A percentile compares a stretch with the other conserved stretches of the same genome.
phyloP scores from a whole-genome alignment of 2,113 vertebrate genomes.

The cat (Felis catus) region DNA sequence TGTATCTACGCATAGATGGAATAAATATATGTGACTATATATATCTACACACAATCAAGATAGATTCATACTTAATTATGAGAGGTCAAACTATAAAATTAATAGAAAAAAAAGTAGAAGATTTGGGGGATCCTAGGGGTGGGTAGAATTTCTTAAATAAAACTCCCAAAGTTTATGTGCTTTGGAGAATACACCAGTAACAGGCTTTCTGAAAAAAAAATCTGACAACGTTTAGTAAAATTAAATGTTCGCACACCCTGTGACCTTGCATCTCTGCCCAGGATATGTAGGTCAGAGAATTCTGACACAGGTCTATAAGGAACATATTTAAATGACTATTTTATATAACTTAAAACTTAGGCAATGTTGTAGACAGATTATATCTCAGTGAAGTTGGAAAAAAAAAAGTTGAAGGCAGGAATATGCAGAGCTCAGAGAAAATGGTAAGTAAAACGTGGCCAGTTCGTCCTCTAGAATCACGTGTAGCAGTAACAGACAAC shows the following conservation, averaged over 20 bases:
- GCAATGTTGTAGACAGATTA: background rate
- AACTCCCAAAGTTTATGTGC: background rate
- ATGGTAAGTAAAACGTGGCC: background rate
- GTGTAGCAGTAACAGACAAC: background rate
- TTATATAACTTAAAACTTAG: background rate
- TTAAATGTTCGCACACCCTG: background rate
- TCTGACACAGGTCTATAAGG: background rate
- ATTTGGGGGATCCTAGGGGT: background rate
- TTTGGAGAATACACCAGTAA: background rate
- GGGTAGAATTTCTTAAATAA: slow-evolving; percentile 29
- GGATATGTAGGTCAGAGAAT: background rate
- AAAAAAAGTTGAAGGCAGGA: background rate
- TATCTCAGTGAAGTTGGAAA: background rate
- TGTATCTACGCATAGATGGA: background rate
- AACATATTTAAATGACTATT: background rate
- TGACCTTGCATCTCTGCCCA: background rate
- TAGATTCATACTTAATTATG: background rate
- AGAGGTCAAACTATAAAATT: slow-evolving; percentile 12
- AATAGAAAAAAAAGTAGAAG: background rate
- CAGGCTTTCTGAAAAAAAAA: background rate
- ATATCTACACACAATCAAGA: background rate
- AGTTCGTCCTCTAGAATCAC: background rate
- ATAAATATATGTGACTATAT: background rate
- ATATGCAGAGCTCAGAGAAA: background rate
- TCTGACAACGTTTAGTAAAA: background rate